Percentiles rank a stretch among this genome's conserved stretches.
Evolutionary conservation across 2,888 invertebrate species (phyloP).

Genomic region (Athalia circularis): DNA sequence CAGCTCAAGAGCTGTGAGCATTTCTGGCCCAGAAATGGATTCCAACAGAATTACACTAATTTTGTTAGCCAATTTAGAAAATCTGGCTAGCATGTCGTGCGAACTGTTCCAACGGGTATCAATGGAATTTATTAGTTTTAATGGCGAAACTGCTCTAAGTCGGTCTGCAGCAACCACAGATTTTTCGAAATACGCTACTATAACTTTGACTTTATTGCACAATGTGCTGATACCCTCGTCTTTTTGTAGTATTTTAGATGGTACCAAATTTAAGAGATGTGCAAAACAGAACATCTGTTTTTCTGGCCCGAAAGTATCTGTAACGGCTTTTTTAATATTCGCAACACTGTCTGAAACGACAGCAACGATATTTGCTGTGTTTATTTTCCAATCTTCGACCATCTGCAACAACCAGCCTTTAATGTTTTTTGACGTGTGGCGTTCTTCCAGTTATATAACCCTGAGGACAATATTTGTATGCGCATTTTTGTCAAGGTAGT

Average conservation of each 20-base stretch:
- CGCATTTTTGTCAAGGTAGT: slow-evolving; percentile 33
- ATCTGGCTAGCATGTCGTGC: slow-evolving; percentile 49
- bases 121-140: slow-evolving; percentile 44
- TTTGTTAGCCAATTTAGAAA: slow-evolving; percentile 24
- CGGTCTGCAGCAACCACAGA: slow-evolving; percentile 44
- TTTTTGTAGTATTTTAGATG: slow-evolving; percentile 36
- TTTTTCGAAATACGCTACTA: slow-evolving; percentile 49
- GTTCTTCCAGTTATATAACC: slow-evolving; percentile 42
- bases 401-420: slow-evolving; percentile 20
- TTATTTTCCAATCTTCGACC: slow-evolving; percentile 46
- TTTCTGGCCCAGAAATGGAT: slow-evolving; percentile 47
- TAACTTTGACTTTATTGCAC: slow-evolving; percentile 49
- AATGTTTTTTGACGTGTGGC: slow-evolving; percentile 48
- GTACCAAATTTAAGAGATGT: slow-evolving; percentile 50
- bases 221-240: slow-evolving; percentile 40
- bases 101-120: slow-evolving; percentile 50
- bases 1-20: slow-evolving; percentile 42
- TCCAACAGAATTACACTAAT: slow-evolving; percentile 45
- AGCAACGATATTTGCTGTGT: slow-evolving; percentile 41
- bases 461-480: slow-evolving; percentile 40
- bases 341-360: slow-evolving; percentile 52
- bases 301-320: slow-evolving; percentile 44
- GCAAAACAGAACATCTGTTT: slow-evolving; percentile 51
- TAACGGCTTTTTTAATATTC: slow-evolving; percentile 50
- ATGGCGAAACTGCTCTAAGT: slow-evolving; percentile 42